A percentile compares a stretch with the other conserved stretches of the same genome.
Conservation (phyloP, 2,113 vertebrate genomes). For the Pterocles burchelli region DNA sequence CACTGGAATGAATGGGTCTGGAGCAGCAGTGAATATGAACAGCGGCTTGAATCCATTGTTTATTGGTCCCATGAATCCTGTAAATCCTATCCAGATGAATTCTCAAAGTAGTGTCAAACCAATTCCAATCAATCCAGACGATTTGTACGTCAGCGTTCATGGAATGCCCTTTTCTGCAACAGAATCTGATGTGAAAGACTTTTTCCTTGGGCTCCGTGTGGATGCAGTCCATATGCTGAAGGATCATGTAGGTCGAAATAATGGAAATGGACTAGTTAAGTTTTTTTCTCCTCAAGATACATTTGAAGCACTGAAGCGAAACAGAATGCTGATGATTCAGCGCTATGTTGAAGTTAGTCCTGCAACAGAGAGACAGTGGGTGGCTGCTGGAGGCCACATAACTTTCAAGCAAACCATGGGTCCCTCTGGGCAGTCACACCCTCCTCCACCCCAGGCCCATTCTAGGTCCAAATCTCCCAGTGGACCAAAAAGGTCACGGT, state of each 20-base stretch:
- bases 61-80: conserved; percentile 87
- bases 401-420: conserved; percentile 67
- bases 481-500: conserved; percentile 86
- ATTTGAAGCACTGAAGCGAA: conserved; percentile 93
- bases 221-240: conserved; percentile 88
- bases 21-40: conserved; percentile 83
- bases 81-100: conserved; percentile 86
- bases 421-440: conserved; percentile 78
- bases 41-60: conserved; percentile 90
- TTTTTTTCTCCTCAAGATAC: conserved; percentile 96
- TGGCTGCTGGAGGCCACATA: conserved; percentile 82
- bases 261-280: conserved; percentile 91
- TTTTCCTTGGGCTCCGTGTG: conserved; percentile 91
- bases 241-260: conserved; percentile 90
- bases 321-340: conserved; percentile 94
- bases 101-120: conserved; percentile 91
- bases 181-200: conserved; percentile 92
- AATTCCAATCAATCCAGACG: conserved; percentile 87
- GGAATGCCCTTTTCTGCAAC: conserved; percentile 92
- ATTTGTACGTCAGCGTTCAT: conserved; percentile 90
- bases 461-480: conserved; percentile 80
- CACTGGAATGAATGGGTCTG: conserved; percentile 87
- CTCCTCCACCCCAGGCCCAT: conserved; percentile 76
- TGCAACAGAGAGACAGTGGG: conserved; percentile 95
- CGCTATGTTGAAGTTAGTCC: conserved; percentile 93